Percentiles rank a stretch among this genome's conserved stretches.
Conservation (phyloP, 2,113 vertebrate genomes). For the Callipepla squamata region DNA sequence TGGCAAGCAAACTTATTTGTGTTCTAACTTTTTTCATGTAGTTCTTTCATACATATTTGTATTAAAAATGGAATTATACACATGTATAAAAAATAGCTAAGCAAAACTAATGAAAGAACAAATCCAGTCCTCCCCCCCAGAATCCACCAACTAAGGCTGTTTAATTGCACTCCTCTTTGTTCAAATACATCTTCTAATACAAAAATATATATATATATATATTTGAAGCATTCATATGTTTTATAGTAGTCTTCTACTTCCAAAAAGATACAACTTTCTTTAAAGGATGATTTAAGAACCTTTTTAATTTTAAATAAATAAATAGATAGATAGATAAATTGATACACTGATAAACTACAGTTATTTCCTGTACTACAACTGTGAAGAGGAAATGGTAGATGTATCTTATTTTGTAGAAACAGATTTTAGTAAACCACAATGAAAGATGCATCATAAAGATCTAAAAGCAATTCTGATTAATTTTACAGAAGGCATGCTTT, state of each 20-base stretch:
- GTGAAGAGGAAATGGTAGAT: background rate
- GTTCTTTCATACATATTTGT: background rate
- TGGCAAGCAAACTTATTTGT: background rate
- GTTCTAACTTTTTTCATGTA: background rate
- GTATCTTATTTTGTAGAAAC: background rate
- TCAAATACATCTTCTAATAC: background rate
- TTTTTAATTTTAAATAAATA: background rate
- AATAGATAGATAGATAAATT: background rate
- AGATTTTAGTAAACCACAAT: constrained; percentile 1
- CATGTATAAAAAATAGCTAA: background rate
- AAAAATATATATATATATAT: background rate
- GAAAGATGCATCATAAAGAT: background rate
- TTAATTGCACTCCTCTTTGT: background rate
- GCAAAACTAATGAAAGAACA: background rate
- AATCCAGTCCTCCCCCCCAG: background rate
- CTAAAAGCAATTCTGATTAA: background rate
- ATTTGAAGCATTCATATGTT: background rate
- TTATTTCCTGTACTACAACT: background rate
- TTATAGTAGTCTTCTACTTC: background rate
- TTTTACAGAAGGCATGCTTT: background rate
- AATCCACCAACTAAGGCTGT: background rate
- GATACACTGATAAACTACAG: background rate
- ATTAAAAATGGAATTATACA: background rate
- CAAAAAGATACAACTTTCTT: background rate
- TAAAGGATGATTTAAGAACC: background rate